These are phyloP conservation scores for Tokudaia muenninki DNA, from an alignment of 2,797 vertebrate species.

Conservation along the genomic window DNA sequence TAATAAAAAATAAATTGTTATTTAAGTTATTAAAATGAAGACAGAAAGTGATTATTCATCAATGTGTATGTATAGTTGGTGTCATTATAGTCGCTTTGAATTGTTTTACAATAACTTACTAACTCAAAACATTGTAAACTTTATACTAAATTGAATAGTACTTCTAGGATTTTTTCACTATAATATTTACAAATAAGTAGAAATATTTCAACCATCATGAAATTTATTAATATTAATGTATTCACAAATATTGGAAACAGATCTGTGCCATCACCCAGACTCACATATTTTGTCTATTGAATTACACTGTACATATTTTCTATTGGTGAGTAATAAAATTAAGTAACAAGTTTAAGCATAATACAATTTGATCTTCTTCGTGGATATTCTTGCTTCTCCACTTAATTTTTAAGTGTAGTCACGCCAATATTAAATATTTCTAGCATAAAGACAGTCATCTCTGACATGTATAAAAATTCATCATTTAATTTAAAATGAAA, in stretches of 20 bases:
- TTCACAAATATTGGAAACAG: background rate
- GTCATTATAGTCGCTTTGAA: background rate
- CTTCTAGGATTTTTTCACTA: background rate
- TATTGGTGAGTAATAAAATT: background rate
- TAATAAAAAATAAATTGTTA: background rate
- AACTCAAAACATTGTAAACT: background rate
- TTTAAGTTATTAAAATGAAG: slow-evolving; percentile 49
- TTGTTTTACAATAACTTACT: background rate
- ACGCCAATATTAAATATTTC: background rate
- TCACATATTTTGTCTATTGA: background rate
- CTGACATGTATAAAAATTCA: background rate
- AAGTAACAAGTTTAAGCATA: background rate
- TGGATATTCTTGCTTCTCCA: background rate
- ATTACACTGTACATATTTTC: background rate
- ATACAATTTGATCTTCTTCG: background rate
- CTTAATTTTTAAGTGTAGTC: background rate
- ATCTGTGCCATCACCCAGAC: background rate
- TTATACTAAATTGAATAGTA: background rate
- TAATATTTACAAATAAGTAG: background rate
- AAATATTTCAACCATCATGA: background rate
- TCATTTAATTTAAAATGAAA: background rate
- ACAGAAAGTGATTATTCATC: background rate
- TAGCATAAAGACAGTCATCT: background rate
- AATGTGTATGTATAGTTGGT: background rate
- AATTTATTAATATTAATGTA: background rate